Percentiles rank a stretch among this genome's conserved stretches.
phyloP scores from a whole-genome alignment of 2,888 invertebrate species.

The Drosophila infuscata region DNA sequence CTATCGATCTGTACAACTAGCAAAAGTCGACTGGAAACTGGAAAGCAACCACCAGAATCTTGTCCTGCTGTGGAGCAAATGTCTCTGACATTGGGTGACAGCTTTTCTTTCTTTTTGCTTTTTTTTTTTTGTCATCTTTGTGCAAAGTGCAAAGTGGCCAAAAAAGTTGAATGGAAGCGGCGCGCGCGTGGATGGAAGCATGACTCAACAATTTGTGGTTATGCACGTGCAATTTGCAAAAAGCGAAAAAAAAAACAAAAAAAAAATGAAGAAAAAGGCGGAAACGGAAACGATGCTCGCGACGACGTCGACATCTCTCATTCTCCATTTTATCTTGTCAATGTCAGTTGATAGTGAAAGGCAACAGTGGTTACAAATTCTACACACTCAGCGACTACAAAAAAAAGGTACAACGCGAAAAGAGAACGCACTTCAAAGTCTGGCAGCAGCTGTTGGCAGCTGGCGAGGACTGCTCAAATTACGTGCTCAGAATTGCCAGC shows the following conservation, averaged over 20 bases:
- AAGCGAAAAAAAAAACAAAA: conserved; percentile 17
- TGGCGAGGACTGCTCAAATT: conserved; percentile 49
- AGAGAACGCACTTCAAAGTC: conserved; percentile 41
- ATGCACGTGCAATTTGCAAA: conserved; percentile 66
- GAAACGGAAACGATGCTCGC: conserved; percentile 41
- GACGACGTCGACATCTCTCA: conserved; percentile 11
- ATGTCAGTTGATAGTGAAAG: conserved; percentile 76
- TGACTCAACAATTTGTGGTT: conserved; percentile 80
- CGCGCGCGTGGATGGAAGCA: conserved; percentile 31
- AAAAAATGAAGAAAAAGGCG: neutral
- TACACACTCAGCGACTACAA: neutral
- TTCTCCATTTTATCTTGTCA: conserved; percentile 56
- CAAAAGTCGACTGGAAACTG: conserved; percentile 79
- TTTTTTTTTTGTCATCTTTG: conserved; percentile 9
- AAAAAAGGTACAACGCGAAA: neutral
- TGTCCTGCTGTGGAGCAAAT: conserved; percentile 41
- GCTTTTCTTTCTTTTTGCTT: conserved; percentile 6
- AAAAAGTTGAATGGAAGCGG: conserved; percentile 52
- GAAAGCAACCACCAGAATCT: conserved; percentile 72
- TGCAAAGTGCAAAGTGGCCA: conserved; percentile 29
- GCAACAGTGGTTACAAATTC: neutral
- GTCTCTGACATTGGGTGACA: conserved; percentile 61
- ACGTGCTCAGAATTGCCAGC: conserved; percentile 62
- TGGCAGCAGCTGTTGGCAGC: conserved; percentile 72
- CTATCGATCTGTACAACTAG: conserved; percentile 71